These are phyloP conservation scores for Tetramorium parvispinum DNA, from an alignment of 1,140 invertebrate genomes.

Conservation along the genomic window DNA sequence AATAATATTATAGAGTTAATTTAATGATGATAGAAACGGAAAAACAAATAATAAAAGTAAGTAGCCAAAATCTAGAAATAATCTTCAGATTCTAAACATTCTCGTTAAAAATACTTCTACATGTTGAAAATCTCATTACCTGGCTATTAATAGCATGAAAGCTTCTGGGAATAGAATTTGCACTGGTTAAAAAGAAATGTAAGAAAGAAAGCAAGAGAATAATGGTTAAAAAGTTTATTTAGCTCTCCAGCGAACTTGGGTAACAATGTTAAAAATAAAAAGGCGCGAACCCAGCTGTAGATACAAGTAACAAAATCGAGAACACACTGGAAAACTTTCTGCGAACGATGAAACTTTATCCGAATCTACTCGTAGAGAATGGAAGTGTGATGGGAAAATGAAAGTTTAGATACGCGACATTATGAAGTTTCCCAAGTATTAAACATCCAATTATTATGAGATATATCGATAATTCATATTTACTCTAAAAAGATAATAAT, in stretches of 20 bases:
- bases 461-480: slow-evolving; percentile 18
- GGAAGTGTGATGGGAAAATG: slow-evolving; percentile 25
- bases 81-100: neutral
- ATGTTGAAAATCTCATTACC: slow-evolving; percentile 2
- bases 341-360: slow-evolving; percentile 47
- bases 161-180: slow-evolving; percentile 4
- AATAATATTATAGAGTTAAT: neutral
- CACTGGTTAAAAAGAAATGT: neutral
- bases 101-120: neutral
- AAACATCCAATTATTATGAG: slow-evolving; percentile 19
- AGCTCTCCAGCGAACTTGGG: slow-evolving; percentile 37
- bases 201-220: slow-evolving; percentile 6
- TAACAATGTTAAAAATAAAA: slow-evolving; percentile 60
- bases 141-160: slow-evolving; percentile 27
- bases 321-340: slow-evolving; percentile 29
- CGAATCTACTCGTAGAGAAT: slow-evolving; percentile 7
- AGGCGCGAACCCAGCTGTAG: slow-evolving; percentile 31
- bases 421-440: slow-evolving; percentile 38
- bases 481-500: neutral
- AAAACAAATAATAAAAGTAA: slow-evolving; percentile 1
- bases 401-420: slow-evolving; percentile 20
- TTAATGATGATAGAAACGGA: neutral
- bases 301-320: slow-evolving; percentile 29
- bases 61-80: neutral
- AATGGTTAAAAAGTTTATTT: slow-evolving; percentile 51